phyloP scores from a whole-genome alignment of 2,888 invertebrate species.

The Phaonia tiefii region DNA sequence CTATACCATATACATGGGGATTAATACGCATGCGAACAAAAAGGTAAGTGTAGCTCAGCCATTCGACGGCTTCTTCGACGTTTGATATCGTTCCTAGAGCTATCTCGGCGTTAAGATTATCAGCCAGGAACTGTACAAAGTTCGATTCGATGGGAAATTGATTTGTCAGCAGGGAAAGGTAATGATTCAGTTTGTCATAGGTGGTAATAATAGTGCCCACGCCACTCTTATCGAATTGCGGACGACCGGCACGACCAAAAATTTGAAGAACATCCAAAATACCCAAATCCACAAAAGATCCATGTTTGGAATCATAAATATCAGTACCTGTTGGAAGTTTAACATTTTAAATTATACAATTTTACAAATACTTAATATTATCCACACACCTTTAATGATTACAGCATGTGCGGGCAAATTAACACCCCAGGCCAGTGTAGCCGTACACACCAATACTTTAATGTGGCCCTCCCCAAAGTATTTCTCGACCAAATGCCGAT shows the following conservation, averaged over 20 bases:
- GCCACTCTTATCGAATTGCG: constrained; percentile 97
- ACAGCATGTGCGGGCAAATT: constrained; percentile 99
- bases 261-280: constrained; percentile 99
- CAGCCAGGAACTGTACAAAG: constrained; percentile 93
- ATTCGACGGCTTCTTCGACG: constrained; percentile 97
- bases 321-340: constrained; percentile 84
- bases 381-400: constrained; percentile 81
- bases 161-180: constrained; percentile 95
- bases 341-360: neutral
- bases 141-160: constrained; percentile 99
- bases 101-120: constrained; percentile 99
- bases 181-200: constrained; percentile 95
- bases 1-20: constrained; percentile 88
- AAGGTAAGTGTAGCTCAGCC: constrained; percentile 98
- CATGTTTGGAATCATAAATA: constrained; percentile 97
- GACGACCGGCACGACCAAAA: constrained; percentile 98
- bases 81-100: constrained; percentile 97
- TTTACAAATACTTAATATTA: neutral
- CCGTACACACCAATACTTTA: constrained; percentile 95
- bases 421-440: constrained; percentile 99
- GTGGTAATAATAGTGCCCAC: constrained; percentile 97
- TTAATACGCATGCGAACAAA: constrained; percentile 96
- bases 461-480: constrained; percentile 93
- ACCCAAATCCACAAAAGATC: constrained; percentile 95
- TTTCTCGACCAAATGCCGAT: constrained; percentile 93